These are phyloP conservation scores for Calliopum simillimum DNA, from an alignment of 2,888 invertebrate genomes.

Conservation along the genomic window DNA sequence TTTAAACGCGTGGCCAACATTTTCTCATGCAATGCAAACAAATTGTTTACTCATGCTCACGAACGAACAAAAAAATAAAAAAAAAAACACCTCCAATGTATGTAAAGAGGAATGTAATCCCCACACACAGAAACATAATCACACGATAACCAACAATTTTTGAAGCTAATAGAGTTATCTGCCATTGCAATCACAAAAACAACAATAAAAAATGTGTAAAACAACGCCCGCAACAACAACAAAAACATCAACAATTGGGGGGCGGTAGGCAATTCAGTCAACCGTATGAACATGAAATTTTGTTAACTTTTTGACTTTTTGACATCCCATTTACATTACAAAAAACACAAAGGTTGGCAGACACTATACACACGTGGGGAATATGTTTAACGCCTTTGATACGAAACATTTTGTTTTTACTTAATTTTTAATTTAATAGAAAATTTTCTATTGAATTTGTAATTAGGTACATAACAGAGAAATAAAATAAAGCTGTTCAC, in stretches of 20 bases:
- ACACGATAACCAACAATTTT: background rate
- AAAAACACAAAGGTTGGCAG: too few relatives aligned
- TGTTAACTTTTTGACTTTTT: too few relatives aligned
- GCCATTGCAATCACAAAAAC: background rate
- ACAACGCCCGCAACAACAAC: background rate
- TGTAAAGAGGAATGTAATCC: background rate
- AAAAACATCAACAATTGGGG: background rate
- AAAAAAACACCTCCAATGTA: too few relatives aligned
- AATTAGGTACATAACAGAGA: too few relatives aligned
- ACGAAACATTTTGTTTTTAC: too few relatives aligned
- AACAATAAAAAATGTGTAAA: background rate
- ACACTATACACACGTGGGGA: too few relatives aligned
- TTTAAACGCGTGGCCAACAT: background rate
- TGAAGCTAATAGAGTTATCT: background rate
- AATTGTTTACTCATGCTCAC: background rate
- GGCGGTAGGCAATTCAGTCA: background rate
- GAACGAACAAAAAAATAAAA: background rate
- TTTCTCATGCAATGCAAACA: conserved; percentile 1
- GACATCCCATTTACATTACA: too few relatives aligned
- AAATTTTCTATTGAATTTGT: too few relatives aligned
- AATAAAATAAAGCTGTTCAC: too few relatives aligned
- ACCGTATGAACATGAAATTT: background rate
- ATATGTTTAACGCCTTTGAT: too few relatives aligned
- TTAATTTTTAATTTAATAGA: too few relatives aligned
- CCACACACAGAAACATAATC: too few relatives aligned